Evolutionary conservation across 2,113 vertebrate genomes (phyloP), one percentile per base, ranked within the genome.

Genomic region (Oryzias woworae): DNA sequence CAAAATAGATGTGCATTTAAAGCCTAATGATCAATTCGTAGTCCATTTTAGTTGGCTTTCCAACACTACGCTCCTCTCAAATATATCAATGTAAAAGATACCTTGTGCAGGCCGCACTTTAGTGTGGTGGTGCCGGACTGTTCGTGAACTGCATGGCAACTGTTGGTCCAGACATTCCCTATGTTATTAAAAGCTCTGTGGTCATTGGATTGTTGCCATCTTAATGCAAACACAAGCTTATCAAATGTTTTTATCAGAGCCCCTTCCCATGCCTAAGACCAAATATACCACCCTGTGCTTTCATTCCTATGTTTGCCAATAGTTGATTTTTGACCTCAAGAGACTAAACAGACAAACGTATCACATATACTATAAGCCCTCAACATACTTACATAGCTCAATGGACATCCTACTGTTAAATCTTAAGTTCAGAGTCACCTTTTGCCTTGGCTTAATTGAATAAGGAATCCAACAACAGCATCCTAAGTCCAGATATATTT

Each of bases 141-240:
- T 64, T 59, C 14, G 8, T 69, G 64, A 69, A 82, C 76, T 62
- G 72, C 72, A 73, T 82, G 73, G 79, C 73, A 85, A 84, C 81
- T 81, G 68, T 86, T 81, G 79, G 70, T 70, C 71, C 69, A 83
- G 75, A 85, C 86, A 83, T 77, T 86, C 77, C 75, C 77, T 23
- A 44, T 73, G 68, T 85, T 88, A 86, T 86, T 88, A 86, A 88
- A 82, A 83, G 75, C 77, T 67, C 75, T 64, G 65, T 79, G 66
- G 71, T 71, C 55, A 72, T 66, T 88, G 83, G 81, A 84, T 67
- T 14, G 1, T 43, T 81, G 81, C 83, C 86, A 88, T 69, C 66
- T 75, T 73, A 73, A 83, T 86, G 86, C 84, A 85, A 85, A 87
- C 66, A 13, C 62, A 49, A 59, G 54, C 43, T 69, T 79, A 77